Conservation (phyloP, 2,113 vertebrate species). For the Tautogolabrus adspersus region DNA sequence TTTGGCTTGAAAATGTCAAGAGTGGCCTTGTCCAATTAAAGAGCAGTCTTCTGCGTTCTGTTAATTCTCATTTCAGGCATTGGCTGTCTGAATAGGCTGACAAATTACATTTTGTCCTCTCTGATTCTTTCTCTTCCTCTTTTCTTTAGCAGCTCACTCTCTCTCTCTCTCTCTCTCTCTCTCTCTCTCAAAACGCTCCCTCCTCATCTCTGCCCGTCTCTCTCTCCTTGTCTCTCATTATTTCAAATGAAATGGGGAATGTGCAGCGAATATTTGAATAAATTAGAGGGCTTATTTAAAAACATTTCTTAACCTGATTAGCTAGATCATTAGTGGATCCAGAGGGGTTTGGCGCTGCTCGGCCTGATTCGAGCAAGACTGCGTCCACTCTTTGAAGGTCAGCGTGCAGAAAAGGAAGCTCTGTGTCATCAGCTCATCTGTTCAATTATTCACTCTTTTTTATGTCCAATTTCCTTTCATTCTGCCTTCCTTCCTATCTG, state of each 20-base stretch:
- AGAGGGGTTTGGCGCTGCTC: conserved; percentile 42
- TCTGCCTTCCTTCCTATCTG: conserved; percentile 2
- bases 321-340: conserved; percentile 71
- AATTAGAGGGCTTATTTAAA: conserved; percentile 73
- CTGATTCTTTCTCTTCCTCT: conserved; percentile 70
- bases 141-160: conserved; percentile 56
- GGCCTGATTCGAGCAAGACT: conserved; percentile 51
- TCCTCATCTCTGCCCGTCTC: conserved; percentile 30
- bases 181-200: conserved; percentile 4
- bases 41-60: conserved; percentile 69
- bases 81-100: conserved; percentile 76
- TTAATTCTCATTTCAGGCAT: conserved; percentile 75
- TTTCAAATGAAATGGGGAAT: conserved; percentile 77
- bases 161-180: conserved; percentile 66
- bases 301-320: conserved; percentile 74
- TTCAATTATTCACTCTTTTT: conserved; percentile 53
- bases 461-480: conserved; percentile 30
- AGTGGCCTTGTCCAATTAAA: conserved; percentile 81
- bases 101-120: conserved; percentile 81
- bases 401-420: conserved; percentile 43
- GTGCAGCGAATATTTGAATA: conserved; percentile 77
- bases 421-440: conserved; percentile 45
- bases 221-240: conserved; percentile 76
- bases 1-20: conserved; percentile 79
- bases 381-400: conserved; percentile 66